Conservation (phyloP, 2,113 vertebrate species). For the Baryphthengus martii region DNA sequence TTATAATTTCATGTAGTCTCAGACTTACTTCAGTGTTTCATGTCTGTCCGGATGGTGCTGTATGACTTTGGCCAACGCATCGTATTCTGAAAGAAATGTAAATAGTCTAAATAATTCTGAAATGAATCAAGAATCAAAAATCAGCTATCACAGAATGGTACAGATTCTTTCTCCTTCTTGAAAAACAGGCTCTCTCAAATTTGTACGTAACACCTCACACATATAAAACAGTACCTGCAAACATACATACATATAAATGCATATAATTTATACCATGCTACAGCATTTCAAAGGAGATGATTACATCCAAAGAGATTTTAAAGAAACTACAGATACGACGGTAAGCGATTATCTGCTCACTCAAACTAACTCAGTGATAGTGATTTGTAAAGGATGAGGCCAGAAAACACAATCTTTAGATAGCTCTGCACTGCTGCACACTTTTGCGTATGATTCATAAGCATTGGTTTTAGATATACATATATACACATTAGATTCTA, state of each 20-base stretch:
- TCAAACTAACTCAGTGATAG: not conserved
- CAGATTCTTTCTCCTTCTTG: not conserved
- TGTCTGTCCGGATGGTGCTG: constrained; percentile 96
- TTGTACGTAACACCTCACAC: not conserved
- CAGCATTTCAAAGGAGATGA: not conserved
- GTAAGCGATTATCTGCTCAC: not conserved
- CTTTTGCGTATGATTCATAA: not conserved
- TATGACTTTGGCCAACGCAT: constrained; percentile 96
- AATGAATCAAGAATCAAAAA: not conserved
- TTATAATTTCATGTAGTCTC: not conserved
- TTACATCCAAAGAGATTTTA: not conserved
- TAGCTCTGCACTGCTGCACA: not conserved
- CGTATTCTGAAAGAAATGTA: constrained; percentile 85
- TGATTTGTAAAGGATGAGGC: not conserved
- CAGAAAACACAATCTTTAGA: not conserved
- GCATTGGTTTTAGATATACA: not conserved
- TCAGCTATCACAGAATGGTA: not conserved
- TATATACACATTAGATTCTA: not conserved
- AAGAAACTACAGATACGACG: not conserved
- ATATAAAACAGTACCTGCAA: not conserved
- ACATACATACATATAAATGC: not conserved
- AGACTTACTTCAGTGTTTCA: constrained; percentile 92
- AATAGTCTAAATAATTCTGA: not conserved
- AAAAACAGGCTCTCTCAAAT: not conserved
- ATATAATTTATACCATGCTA: not conserved